Percentiles rank a stretch among this genome's conserved stretches.
Evolutionary conservation across 1,140 invertebrate species (phyloP).

Genomic region (Acromyrmex heyeri): DNA sequence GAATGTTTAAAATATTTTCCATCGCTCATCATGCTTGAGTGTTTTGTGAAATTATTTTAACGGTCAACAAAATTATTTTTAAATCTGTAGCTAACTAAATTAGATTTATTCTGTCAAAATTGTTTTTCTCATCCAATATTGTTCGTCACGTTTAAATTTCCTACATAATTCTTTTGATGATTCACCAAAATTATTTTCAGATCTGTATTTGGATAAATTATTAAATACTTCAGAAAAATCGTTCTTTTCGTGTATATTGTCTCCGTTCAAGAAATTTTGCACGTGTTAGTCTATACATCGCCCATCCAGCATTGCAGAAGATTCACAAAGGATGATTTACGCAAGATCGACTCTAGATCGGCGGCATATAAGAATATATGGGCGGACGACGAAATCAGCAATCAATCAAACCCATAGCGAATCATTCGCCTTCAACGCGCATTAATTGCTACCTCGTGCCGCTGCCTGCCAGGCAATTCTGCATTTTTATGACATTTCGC

Average conservation of each 20-base stretch:
- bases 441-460: conserved; percentile 65
- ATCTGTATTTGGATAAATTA: no score
- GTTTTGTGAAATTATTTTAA: no score
- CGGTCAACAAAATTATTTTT: no score
- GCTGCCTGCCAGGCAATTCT: conserved; percentile 65
- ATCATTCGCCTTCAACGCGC: conserved; percentile 41
- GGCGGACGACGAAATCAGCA: conserved; percentile 55
- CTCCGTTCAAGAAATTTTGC: not conserved
- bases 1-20: no score
- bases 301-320: not conserved
- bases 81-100: no score
- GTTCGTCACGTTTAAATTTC: no score
- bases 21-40: no score
- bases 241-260: not conserved
- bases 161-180: no score
- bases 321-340: conserved; percentile 22
- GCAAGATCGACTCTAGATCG: conserved; percentile 35
- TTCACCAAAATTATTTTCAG: no score
- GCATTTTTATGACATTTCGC: conserved; percentile 75
- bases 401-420: conserved; percentile 51
- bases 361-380: not conserved
- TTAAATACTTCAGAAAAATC: no score
- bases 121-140: no score
- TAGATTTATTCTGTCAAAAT: no score
- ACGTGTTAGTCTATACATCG: not conserved